A percentile compares a stretch with the other conserved stretches of the same genome.
Conservation (phyloP, 2,888 invertebrate genomes). For the Hipparchia sbordonii region DNA sequence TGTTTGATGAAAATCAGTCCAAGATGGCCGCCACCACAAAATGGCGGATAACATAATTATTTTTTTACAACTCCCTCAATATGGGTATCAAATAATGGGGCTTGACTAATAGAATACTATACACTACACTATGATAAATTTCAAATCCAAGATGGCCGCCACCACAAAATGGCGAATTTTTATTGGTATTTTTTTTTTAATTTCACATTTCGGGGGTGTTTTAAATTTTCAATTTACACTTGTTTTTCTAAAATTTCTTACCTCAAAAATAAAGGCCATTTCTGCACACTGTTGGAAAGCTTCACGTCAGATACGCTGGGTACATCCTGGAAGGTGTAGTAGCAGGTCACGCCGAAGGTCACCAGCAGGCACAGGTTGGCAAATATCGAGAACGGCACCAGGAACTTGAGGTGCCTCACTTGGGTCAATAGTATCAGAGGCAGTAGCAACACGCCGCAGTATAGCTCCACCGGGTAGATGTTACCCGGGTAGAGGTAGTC, state of each 20-base stretch:
- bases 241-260: slow-evolving; percentile 40
- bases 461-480: slow-evolving; percentile 81
- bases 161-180: no score
- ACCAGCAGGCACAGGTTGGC: slow-evolving; percentile 92
- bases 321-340: slow-evolving; percentile 87
- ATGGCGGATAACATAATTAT: no score
- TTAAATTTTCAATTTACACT: no score
- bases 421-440: slow-evolving; percentile 88
- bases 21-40: no score
- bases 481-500: slow-evolving; percentile 63
- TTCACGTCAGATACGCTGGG: slow-evolving; percentile 57
- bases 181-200: no score
- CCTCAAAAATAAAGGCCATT: slow-evolving; percentile 93
- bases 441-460: slow-evolving; percentile 85
- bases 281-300: slow-evolving; percentile 68
- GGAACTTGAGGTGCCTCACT: slow-evolving; percentile 87
- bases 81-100: no score
- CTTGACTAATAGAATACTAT: no score
- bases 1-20: no score
- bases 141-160: no score
- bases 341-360: slow-evolving; percentile 91
- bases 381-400: slow-evolving; percentile 94
- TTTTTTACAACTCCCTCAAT: no score
- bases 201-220: no score
- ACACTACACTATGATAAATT: no score